Conservation (phyloP, 2,888 invertebrate species). For the Cantharis rustica region DNA sequence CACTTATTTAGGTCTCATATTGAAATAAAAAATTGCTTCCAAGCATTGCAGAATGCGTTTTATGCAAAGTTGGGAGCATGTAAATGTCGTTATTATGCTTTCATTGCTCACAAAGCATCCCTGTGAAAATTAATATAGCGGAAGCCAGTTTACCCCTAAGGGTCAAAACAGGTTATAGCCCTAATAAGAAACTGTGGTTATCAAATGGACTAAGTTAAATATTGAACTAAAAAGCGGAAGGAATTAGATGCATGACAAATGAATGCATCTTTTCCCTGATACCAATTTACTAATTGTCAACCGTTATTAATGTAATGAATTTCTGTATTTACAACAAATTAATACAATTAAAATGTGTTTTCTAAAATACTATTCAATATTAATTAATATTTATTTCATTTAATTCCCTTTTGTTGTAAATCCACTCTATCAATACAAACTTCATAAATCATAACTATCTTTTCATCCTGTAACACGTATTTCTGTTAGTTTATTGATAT, state of each 20-base stretch:
- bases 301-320: background rate
- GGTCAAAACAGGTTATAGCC: slow-evolving; percentile 30
- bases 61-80: slow-evolving; percentile 26
- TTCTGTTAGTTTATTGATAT: too few relatives aligned
- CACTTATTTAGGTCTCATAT: background rate
- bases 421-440: background rate
- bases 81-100: slow-evolving; percentile 25
- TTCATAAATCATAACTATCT: too few relatives aligned
- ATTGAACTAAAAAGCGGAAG: slow-evolving; percentile 23
- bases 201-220: slow-evolving; percentile 25
- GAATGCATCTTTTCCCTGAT: slow-evolving; percentile 16
- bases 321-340: background rate
- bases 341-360: background rate
- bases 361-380: background rate
- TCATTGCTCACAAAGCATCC: slow-evolving; percentile 22
- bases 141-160: slow-evolving; percentile 12
- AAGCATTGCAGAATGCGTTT: slow-evolving; percentile 24
- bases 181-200: slow-evolving; percentile 23
- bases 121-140: slow-evolving; percentile 25
- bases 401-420: too few relatives aligned
- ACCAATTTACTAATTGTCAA: slow-evolving; percentile 21
- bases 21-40: background rate
- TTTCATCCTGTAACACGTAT: too few relatives aligned
- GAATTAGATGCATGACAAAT: slow-evolving; percentile 26
- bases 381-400: background rate